A percentile compares a stretch with the other conserved stretches of the same genome.
These are phyloP conservation scores for Blastomussa wellsi DNA, from an alignment of 92 coral and sea anemone genomes.

Conservation along the genomic window DNA sequence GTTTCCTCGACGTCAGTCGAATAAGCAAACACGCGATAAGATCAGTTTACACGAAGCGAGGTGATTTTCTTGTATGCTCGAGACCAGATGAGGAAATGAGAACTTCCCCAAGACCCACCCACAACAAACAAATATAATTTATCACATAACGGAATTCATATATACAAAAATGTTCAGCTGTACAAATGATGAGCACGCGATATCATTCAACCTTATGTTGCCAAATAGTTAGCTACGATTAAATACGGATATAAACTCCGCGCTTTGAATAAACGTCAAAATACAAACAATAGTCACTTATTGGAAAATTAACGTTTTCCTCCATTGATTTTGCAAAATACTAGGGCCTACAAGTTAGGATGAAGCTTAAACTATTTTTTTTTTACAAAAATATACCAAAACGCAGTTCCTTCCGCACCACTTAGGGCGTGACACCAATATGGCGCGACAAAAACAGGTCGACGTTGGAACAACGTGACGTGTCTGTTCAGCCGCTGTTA, in stretches of 20 bases:
- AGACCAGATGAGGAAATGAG: no score
- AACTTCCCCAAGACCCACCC: no score
- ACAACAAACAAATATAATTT: background rate
- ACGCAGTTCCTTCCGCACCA: background rate
- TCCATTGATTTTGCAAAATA: background rate
- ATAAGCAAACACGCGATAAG: no score
- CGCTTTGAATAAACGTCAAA: background rate
- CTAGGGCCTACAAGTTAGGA: background rate
- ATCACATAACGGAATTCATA: background rate
- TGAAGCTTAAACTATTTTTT: background rate
- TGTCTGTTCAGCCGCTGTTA: slow-evolving; percentile 11
- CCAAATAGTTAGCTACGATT: background rate
- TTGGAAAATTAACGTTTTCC: background rate
- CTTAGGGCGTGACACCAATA: background rate
- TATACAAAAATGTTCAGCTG: background rate
- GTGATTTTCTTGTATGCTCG: no score
- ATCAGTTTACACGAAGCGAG: no score
- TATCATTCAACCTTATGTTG: background rate
- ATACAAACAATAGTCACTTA: background rate
- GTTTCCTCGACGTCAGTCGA: no score
- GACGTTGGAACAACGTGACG: no score
- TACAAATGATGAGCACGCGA: background rate
- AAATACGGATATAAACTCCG: slow-evolving; percentile 5
- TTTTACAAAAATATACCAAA: background rate
- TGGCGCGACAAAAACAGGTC: no score